Conservation (phyloP, 2,797 vertebrate genomes). For the Clarias pachynema region DNA sequence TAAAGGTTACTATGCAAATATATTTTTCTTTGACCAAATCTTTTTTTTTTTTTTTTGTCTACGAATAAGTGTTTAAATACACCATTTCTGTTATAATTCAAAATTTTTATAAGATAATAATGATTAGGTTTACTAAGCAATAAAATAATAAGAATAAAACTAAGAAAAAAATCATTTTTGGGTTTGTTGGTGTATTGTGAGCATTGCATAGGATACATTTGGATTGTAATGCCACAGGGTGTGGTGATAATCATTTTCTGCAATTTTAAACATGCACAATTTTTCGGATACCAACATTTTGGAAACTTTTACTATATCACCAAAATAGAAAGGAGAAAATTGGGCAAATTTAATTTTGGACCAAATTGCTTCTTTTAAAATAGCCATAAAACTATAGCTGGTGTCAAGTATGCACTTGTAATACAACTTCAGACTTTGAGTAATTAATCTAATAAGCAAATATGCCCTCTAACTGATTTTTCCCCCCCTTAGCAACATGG, state of each 20-base stretch:
- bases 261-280: background rate
- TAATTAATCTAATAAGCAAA: background rate
- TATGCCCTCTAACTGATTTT: background rate
- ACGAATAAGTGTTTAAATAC: background rate
- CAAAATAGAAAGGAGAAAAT: background rate
- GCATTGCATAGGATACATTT: background rate
- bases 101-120: background rate
- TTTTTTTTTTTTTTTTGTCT: background rate
- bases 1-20: background rate
- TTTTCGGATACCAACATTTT: background rate
- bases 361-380: background rate
- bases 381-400: background rate
- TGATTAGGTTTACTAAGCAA: background rate
- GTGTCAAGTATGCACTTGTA: too few relatives aligned
- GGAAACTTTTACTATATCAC: background rate
- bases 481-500: constrained; percentile 60
- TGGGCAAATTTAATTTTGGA: background rate
- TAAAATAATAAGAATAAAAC: background rate
- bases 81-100: background rate
- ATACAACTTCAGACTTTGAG: background rate
- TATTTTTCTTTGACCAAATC: background rate
- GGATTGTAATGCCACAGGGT: background rate
- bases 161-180: background rate
- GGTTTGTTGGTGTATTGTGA: background rate
- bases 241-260: background rate